A percentile compares a stretch with the other conserved stretches of the same genome.
phyloP scores from a whole-genome alignment of 35 echinoderm and acorn worm species.

The Strongylocentrotus purpuratus region DNA sequence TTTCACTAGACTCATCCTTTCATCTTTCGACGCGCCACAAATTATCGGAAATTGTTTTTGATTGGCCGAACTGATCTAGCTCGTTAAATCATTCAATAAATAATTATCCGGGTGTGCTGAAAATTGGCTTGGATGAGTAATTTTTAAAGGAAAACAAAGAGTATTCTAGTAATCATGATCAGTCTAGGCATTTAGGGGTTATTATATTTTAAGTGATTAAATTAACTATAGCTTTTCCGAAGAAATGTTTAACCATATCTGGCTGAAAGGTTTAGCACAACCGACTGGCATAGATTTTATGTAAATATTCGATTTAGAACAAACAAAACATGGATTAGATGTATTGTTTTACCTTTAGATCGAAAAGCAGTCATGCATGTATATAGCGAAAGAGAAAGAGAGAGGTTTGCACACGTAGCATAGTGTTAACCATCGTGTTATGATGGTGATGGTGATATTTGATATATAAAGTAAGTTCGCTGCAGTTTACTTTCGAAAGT shows the following conservation, averaged over 20 bases:
- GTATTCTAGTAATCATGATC: neutral
- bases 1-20: neutral
- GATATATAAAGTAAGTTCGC: no score
- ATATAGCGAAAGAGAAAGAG: no score
- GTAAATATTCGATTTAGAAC: no score
- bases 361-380: no score
- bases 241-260: neutral
- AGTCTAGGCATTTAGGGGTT: neutral
- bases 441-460: no score
- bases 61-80: neutral
- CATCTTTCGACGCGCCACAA: neutral
- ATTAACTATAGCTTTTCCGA: neutral
- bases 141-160: neutral
- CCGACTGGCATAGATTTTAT: no score
- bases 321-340: no score
- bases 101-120: neutral
- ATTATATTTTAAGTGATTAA: neutral
- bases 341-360: no score
- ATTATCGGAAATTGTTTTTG: neutral
- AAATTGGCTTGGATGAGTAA: neutral
- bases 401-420: no score
- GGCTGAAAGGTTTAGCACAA: neutral
- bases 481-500: no score
- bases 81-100: neutral
- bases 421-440: no score